Evolutionary conservation across 2,113 vertebrate genomes (phyloP).

Genomic region (Mus pahari): DNA sequence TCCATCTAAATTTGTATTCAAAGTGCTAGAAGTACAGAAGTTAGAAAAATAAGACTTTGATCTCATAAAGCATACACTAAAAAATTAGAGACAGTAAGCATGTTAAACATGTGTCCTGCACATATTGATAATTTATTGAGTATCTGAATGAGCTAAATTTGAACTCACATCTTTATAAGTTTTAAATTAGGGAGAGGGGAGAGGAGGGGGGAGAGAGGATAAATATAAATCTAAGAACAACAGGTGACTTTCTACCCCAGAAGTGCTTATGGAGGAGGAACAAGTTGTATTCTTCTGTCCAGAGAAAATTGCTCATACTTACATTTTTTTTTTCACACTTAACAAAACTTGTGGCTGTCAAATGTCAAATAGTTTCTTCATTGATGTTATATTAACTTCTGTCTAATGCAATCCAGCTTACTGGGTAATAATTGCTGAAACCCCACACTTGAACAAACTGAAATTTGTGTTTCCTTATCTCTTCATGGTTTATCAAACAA

Average conservation of each 20-base stretch:
- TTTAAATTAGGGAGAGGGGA: background rate
- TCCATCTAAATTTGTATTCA: background rate
- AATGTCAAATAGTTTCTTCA: background rate
- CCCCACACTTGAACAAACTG: background rate
- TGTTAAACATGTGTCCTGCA: background rate
- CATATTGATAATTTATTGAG: background rate
- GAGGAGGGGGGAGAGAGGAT: background rate
- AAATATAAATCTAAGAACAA: background rate
- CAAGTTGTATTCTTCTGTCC: background rate
- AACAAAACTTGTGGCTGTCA: background rate
- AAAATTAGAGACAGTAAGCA: background rate
- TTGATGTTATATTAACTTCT: background rate
- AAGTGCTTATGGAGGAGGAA: background rate
- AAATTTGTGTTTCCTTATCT: background rate
- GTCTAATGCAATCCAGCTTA: background rate
- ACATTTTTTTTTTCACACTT: background rate
- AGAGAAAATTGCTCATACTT: background rate
- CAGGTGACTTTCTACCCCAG: background rate
- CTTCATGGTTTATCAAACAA: background rate
- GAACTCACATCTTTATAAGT: background rate
- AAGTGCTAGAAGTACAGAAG: background rate
- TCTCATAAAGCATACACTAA: background rate
- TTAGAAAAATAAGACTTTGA: background rate
- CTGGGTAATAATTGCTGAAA: background rate
- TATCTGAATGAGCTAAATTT: background rate